Evolutionary conservation across 2,888 invertebrate species (phyloP), one percentile per base, ranked within the genome.

Genomic region (Linnaemya vulpina): DNA sequence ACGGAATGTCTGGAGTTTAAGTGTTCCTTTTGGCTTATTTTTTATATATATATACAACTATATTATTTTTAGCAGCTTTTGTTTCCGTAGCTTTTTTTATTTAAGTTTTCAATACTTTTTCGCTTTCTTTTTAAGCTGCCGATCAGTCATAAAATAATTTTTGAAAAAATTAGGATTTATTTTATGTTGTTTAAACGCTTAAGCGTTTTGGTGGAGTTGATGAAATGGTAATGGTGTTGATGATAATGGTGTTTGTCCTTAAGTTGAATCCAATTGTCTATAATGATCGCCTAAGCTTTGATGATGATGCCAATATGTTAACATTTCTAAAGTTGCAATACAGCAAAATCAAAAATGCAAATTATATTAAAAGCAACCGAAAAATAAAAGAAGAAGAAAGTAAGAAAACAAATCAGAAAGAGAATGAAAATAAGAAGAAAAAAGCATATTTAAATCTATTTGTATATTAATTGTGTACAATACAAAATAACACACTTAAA

Each of bases 301-400:
- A 25, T 78, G 75, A 46, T 84, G 82, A 82, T 75, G 85, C 85
- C 85, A 82, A 85, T 85, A 67, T 75, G 75, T 75, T 60, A 85
- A 85, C 85, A 85, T 85, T 82, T 85, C 85, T 85, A 85, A 74
- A 78, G 78, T 79, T 82, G 85, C 78, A 79, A 43, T 75, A 53
- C 74, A 85, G 82, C 85, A 78, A 84, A 85, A 85, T 85, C 78
- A 85, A 82, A 79, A 83, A 60, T 73, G 77, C 73, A 84, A 84
- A 77, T 80, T 51, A 73, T 77, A 62, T 51, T 58, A 75, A 83
- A 74, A 79, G 84, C 68, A 77, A 83, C 60, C 62, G 74, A 83
- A 83, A 71, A 65, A 71, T 71, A n/a, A 76, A 83, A 76, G 77
- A 63, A 77, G 58, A 67, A 71, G 71, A 65, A 25, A 63, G 63